Evolutionary conservation across 2,113 vertebrate species (phyloP).

Genomic region (Pseudopodoces humilis): DNA sequence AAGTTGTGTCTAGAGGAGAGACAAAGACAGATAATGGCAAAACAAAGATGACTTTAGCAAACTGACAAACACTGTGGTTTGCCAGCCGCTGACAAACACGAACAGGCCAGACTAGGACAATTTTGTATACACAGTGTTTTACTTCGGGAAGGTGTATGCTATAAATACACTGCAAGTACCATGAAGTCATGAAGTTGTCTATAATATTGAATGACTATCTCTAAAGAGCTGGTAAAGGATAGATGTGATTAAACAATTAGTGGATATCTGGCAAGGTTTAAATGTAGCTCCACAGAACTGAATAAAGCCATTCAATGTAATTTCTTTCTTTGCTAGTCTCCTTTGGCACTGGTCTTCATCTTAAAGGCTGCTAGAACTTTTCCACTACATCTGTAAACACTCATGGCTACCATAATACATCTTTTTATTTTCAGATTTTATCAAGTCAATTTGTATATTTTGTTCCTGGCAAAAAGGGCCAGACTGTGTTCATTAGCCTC

Average conservation of each 20-base stretch:
- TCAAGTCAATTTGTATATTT: background rate
- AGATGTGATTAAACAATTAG: background rate
- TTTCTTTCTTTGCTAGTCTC: background rate
- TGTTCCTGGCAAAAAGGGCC: background rate
- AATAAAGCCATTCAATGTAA: fast-evolving
- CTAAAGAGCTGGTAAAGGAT: background rate
- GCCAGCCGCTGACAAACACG: slow-evolving; percentile 19
- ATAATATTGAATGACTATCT: background rate
- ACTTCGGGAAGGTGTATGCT: background rate
- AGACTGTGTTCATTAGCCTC: background rate
- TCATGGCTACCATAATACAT: background rate
- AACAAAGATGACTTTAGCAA: slow-evolving; percentile 28
- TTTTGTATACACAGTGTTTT: slow-evolving; percentile 35
- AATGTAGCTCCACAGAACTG: background rate
- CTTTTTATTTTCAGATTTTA: background rate
- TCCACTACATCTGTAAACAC: background rate
- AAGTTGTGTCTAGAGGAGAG: background rate
- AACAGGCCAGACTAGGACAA: background rate
- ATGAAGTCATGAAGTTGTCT: slow-evolving; percentile 11
- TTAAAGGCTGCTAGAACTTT: background rate
- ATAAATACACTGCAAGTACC: slow-evolving; percentile 42
- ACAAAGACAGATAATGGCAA: slow-evolving; percentile 38
- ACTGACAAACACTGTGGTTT: slow-evolving; percentile 51
- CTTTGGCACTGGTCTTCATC: background rate
- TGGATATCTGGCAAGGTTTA: background rate